Evolutionary conservation across 2,797 vertebrate species (phyloP), one percentile per base, ranked within the genome.

Genomic region (Macropus fuliginosus): DNA sequence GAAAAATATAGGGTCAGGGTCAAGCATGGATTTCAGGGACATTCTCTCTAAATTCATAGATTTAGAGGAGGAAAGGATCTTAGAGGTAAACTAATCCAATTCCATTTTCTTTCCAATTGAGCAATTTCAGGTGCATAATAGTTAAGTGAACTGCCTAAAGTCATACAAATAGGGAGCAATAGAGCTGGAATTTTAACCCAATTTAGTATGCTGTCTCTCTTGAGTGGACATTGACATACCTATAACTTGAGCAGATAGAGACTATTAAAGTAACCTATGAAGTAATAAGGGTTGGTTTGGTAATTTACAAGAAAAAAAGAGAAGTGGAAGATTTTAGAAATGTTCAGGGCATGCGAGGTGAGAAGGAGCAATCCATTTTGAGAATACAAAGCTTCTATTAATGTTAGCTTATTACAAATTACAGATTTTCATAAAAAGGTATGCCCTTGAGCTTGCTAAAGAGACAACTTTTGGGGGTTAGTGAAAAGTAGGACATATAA

Each of bases 361-460:
- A 55, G n/a, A 66, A 93, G 52, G 91, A 92, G 92, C 2, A 54
- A 66, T n/a, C 62, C 50, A 93, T 57, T 92, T 92, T 91, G 24
- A 92, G 34, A 92, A 1, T 92, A n/a, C 34, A 92, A 24, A 46
- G 27, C 52, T 92, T 93, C 1, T 4, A 5, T 40, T 16, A 14
- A 11, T 66, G 62, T 66, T 34, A 34, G 11, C 4, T n/a, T 34
- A 66, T 66, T 66, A 34, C 31, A 66, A 66, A 66, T 66, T 5
- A 66, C 62, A 66, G 13, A 66, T n/a, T 66, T 66, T n/a, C 62
- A 66, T 66, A n/a, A 66, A 52, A 66, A 66, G 14, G 13, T 66
- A 66, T 66, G 34, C 62, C 62, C 62, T 66, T n/a, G 34, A 66
- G 31, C 62, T 16, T 14, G 31, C 14, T 5, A 66, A 66, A 66